Evolutionary conservation across 2,797 vertebrate genomes (phyloP), one percentile per base, ranked within the genome.

Genomic region (Enteromius afrohamiltoni): DNA sequence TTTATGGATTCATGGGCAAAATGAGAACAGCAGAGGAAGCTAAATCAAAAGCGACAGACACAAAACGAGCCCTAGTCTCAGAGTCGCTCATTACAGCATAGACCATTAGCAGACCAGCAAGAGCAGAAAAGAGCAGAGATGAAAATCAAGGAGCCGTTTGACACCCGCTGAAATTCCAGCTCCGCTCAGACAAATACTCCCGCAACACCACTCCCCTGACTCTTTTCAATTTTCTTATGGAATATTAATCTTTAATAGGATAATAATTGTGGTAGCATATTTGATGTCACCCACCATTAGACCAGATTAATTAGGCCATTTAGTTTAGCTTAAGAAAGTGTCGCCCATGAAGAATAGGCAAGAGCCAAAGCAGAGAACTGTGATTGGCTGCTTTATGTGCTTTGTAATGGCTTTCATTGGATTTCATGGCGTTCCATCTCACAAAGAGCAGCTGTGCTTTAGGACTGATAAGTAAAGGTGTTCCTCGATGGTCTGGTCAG

Each of bases 241-340:
- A 92, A 92, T 94, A 94, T 95, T 93, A 95, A 94, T 95, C 93
- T 93, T 94, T 95, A 95, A 95, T 94, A 92, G 93, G 93, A 89
- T 92, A 91, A 94, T 95, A 95, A 95, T 95, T 95, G 94, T 93
- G 92, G 90, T 91, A 93, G 92, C 94, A 95, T 94, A 95, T 95
- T 95, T 96, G 93, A 94, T 95, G 94, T 95, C 94, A 95, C 93
- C 94, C 92, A 91, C 94, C 93, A 95, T 95, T 95, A 95, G 93
- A 88, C 91, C 87, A 94, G 94, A 95, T 95, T 94, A 94, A 94
- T 95, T 95, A 94, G 92, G 89, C 92, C 92, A 95, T 95, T 95
- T 95, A 93, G 92, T 94, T 94, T 93, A 93, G 93, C 89, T 93
- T 93, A 92, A 93, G 94, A 91, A 93, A 92, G 92, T 92, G 93